Conservation (phyloP, 2,888 invertebrate species). For the Teinopalpus imperialis region DNA sequence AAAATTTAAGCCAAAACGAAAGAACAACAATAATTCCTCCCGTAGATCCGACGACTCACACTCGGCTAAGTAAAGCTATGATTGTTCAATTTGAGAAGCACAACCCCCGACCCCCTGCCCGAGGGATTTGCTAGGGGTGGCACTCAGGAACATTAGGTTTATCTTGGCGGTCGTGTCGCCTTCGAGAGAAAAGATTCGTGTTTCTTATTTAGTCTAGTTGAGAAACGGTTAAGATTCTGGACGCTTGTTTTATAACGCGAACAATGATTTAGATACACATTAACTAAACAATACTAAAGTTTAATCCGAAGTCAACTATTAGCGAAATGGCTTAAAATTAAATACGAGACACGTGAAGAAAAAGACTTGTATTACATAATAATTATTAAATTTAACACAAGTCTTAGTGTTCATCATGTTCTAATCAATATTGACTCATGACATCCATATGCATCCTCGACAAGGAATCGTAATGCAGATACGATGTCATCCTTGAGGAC, state of each 20-base stretch:
- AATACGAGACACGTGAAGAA: too few species aligned
- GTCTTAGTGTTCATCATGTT: too few species aligned
- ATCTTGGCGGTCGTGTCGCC: slow-evolving; percentile 30
- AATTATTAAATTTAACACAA: too few species aligned
- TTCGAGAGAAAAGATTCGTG: slow-evolving; percentile 22
- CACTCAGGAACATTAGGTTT: slow-evolving; percentile 41
- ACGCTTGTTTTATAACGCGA: slow-evolving; percentile 10
- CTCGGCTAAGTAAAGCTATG: slow-evolving; percentile 33
- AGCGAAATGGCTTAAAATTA: too few species aligned
- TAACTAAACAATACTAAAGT: not conserved
- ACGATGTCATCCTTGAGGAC: too few species aligned
- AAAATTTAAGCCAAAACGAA: slow-evolving; percentile 17
- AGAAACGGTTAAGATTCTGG: slow-evolving; percentile 9
- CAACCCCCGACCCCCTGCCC: slow-evolving; percentile 28
- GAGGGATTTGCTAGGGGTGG: slow-evolving; percentile 32
- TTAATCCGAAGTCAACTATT: too few species aligned
- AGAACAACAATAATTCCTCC: slow-evolving; percentile 13
- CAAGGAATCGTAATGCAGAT: too few species aligned
- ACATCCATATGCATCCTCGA: too few species aligned
- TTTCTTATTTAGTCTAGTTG: slow-evolving; percentile 23
- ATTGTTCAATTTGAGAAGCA: slow-evolving; percentile 41
- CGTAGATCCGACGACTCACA: slow-evolving; percentile 23
- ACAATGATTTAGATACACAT: not conserved
- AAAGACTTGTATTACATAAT: too few species aligned
- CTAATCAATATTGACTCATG: too few species aligned